Evolutionary conservation across 2,888 invertebrate genomes (phyloP).

Genomic region (Drosophila tripunctata): DNA sequence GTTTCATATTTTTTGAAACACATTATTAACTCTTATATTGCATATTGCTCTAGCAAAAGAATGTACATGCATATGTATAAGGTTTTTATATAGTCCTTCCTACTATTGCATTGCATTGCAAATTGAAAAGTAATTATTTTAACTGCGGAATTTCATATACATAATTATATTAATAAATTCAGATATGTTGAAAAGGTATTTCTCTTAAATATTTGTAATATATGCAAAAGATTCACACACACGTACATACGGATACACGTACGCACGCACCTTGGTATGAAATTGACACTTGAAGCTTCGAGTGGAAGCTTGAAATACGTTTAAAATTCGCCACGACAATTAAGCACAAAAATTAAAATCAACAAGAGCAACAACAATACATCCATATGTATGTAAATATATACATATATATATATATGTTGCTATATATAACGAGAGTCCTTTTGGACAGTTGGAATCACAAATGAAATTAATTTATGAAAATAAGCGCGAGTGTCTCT

Average conservation of each 20-base stretch:
- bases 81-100: too few relatives aligned
- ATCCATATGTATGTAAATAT: background rate
- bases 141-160: too few relatives aligned
- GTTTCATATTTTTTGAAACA: too few relatives aligned
- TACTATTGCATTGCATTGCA: too few relatives aligned
- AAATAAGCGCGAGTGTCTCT: conserved; percentile 31
- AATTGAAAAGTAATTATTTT: too few relatives aligned
- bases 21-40: too few relatives aligned
- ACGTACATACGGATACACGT: too few relatives aligned
- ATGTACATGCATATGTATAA: too few relatives aligned
- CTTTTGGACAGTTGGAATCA: conserved; percentile 44
- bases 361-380: conserved; percentile 1
- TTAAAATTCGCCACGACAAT: conserved; percentile 19
- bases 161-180: too few relatives aligned
- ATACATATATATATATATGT: background rate
- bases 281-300: conserved; percentile 5
- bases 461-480: conserved; percentile 62
- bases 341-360: conserved; percentile 16
- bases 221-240: background rate
- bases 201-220: too few relatives aligned
- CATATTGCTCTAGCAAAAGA: too few relatives aligned
- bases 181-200: too few relatives aligned
- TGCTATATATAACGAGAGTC: conserved; percentile 36
- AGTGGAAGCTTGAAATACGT: conserved; percentile 9
- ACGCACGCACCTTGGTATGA: background rate